Percentiles rank a stretch among this genome's conserved stretches.
Conservation (phyloP, 53 echinoderm and acorn worm species). For the Paracentrotus lividus region DNA sequence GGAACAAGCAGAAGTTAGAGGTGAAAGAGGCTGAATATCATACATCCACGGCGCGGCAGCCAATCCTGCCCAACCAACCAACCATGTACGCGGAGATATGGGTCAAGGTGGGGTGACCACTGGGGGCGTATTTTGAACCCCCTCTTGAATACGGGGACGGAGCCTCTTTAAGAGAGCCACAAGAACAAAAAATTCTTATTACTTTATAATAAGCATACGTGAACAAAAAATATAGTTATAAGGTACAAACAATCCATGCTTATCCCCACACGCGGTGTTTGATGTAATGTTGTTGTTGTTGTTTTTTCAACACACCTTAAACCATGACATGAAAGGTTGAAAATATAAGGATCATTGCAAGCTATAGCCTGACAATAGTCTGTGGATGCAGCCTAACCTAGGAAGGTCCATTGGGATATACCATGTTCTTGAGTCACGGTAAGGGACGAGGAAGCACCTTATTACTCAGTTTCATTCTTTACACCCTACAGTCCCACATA, state of each 20-base stretch:
- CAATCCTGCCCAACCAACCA: neutral
- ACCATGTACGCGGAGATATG: neutral
- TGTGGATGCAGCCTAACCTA: neutral
- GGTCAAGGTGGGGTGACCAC: neutral
- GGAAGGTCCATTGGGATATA: conserved; percentile 13
- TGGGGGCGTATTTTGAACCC: too few species aligned
- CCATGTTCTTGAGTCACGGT: conserved; percentile 29
- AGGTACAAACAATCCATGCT: neutral
- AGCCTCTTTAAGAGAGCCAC: too few species aligned
- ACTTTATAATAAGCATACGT: neutral
- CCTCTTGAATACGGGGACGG: too few species aligned
- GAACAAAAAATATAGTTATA: neutral
- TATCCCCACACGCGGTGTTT: neutral
- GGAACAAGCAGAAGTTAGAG: neutral
- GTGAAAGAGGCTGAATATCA: neutral
- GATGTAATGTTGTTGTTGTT: neutral
- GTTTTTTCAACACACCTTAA: neutral
- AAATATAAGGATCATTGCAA: neutral
- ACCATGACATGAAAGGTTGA: neutral
- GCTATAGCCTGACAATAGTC: neutral
- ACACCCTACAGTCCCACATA: conserved; percentile 45
- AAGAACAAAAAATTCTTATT: too few species aligned
- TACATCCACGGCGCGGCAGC: neutral
- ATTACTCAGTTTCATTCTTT: conserved; percentile 50
- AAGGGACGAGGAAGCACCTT: conserved; percentile 1